Percentiles rank a stretch among this genome's conserved stretches.
phyloP scores from a whole-genome alignment of 2,113 vertebrate species.

The Columba janthina region DNA sequence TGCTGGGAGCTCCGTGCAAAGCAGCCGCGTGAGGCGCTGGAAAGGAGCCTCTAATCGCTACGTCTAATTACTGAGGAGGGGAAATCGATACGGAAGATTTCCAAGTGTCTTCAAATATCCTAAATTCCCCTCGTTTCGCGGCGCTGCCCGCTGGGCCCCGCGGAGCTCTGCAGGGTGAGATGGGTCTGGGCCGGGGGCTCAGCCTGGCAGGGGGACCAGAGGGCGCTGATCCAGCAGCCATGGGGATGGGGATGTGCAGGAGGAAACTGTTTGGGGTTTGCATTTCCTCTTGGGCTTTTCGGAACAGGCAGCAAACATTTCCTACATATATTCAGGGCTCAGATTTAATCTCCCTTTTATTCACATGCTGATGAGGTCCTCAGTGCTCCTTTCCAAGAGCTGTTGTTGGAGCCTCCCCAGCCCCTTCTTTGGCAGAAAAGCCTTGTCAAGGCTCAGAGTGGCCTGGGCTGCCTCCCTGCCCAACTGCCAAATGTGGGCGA shows the following conservation, averaged over 20 bases:
- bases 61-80: not conserved
- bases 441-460: not conserved
- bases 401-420: not conserved
- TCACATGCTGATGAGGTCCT: conserved; percentile 28
- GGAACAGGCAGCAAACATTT: conserved; percentile 17
- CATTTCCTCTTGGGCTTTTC: not conserved
- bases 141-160: not conserved
- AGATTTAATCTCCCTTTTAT: conserved; percentile 29
- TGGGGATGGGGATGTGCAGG: not conserved
- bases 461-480: not conserved
- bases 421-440: not conserved
- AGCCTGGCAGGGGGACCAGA: not conserved
- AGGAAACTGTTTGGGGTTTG: not conserved
- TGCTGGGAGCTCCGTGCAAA: not conserved
- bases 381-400: not conserved
- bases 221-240: not conserved
- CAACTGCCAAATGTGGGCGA: rapidly evolving
- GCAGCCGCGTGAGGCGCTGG: not conserved
- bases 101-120: not conserved
- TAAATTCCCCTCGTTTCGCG: not conserved
- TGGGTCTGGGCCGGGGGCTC: no score
- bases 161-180: no score
- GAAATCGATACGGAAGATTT: not conserved
- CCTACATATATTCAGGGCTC: not conserved
- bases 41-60: not conserved